Percentiles rank a stretch among this genome's conserved stretches.
Conservation (phyloP, 2,888 invertebrate species). For the Yponomeuta sedellus region DNA sequence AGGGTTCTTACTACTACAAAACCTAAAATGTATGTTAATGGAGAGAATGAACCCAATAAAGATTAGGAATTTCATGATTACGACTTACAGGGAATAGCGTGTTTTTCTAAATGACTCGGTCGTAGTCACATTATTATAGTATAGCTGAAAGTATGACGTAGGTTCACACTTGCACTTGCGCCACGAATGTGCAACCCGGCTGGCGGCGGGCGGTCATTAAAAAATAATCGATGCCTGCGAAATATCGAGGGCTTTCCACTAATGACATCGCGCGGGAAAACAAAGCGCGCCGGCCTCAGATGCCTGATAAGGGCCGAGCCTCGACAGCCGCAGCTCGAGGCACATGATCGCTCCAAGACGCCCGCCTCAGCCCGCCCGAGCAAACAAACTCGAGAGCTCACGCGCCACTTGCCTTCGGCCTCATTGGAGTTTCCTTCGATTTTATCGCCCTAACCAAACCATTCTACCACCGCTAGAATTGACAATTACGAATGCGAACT, state of each 20-base stretch:
- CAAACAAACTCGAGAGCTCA: not conserved
- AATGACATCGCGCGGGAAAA: constrained; percentile 70
- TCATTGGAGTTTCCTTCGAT: not conserved
- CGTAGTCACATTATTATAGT: not conserved
- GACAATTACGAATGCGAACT: constrained; percentile 8
- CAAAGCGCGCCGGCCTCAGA: constrained; percentile 40
- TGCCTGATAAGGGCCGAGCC: constrained; percentile 6
- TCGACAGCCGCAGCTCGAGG: not conserved
- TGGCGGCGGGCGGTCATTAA: constrained; percentile 64
- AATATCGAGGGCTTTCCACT: constrained; percentile 72
- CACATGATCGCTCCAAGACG: not conserved
- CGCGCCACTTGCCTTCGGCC: not conserved
- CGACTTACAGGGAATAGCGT: too few species aligned
- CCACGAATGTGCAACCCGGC: constrained; percentile 36
- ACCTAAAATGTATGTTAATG: too few species aligned
- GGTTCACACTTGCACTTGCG: constrained; percentile 21
- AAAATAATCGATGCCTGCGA: constrained; percentile 71
- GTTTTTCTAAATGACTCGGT: too few species aligned
- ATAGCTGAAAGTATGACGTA: not conserved
- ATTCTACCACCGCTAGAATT: not conserved
- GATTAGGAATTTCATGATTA: too few species aligned
- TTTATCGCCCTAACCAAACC: not conserved
- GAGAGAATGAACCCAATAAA: too few species aligned
- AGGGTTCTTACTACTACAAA: too few species aligned
- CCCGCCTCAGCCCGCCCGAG: not conserved